Conservation (phyloP, 2,888 invertebrate genomes). For the Crepidodera aurea region DNA sequence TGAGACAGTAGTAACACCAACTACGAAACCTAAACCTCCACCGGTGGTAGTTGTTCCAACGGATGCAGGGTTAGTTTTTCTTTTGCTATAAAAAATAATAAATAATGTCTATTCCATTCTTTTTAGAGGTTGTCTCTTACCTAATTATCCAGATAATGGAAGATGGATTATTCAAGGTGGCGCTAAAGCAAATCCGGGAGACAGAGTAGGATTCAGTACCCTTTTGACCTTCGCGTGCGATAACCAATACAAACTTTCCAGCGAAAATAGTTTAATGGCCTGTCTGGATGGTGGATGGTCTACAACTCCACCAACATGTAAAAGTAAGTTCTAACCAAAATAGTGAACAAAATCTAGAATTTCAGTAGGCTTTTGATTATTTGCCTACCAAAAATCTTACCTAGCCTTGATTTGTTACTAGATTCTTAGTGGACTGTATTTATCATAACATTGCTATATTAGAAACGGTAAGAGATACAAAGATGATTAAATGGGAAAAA, state of each 20-base stretch:
- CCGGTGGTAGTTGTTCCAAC: not conserved
- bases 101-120: too few relatives aligned
- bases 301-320: conserved; percentile 38
- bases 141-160: conserved; percentile 47
- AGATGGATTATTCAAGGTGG: conserved; percentile 38
- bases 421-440: too few relatives aligned
- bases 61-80: too few relatives aligned
- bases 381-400: too few relatives aligned
- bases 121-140: conserved; percentile 43
- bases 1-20: conserved; percentile 3
- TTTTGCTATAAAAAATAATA: too few relatives aligned
- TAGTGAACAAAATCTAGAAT: too few relatives aligned
- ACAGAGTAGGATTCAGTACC: conserved; percentile 34
- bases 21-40: conserved; percentile 7
- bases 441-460: too few relatives aligned
- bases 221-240: conserved; percentile 43
- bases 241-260: conserved; percentile 35
- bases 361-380: too few relatives aligned
- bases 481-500: too few relatives aligned
- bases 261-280: conserved; percentile 18
- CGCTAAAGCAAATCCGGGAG: conserved; percentile 31
- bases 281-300: conserved; percentile 37
- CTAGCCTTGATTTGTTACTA: too few relatives aligned
- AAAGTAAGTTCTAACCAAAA: conserved; percentile 45
- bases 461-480: too few relatives aligned